Evolutionary conservation across 2,888 invertebrate species (phyloP).

Genomic region (Drepanosiphum platanoidis): DNA sequence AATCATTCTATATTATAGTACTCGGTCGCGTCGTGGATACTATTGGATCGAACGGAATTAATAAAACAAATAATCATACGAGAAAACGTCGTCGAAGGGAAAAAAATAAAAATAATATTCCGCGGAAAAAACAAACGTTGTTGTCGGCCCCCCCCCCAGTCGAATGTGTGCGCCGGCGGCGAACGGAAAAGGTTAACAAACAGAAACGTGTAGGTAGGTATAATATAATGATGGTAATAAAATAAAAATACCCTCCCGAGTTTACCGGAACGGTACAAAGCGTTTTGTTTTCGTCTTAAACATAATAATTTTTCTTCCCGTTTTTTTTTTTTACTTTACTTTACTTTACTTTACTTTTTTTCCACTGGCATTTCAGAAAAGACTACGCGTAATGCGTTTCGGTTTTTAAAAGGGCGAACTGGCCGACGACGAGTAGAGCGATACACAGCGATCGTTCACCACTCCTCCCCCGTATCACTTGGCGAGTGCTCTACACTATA

Average conservation of each 20-base stretch:
- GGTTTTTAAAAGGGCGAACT: constrained; percentile 4
- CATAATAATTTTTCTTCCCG: constrained; percentile 20
- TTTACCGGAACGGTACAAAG: constrained; percentile 14
- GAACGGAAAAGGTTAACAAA: constrained; percentile 8
- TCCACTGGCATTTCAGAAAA: not conserved
- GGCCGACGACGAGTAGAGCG: not conserved
- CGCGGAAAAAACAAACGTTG: constrained; percentile 9
- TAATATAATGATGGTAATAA: too few species aligned
- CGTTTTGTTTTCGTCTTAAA: constrained; percentile 27
- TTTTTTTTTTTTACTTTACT: not conserved
- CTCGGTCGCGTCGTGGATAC: too few species aligned
- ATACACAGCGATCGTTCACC: too few species aligned
- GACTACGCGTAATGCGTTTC: constrained; percentile 30
- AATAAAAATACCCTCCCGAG: constrained; percentile 1
- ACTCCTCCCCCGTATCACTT: too few species aligned
- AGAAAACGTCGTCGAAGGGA: not conserved
- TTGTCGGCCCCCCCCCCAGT: constrained; percentile 22
- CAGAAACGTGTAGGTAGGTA: not conserved
- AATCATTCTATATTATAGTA: too few species aligned
- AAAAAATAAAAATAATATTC: not conserved
- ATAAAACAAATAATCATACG: not conserved
- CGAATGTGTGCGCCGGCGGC: constrained; percentile 6
- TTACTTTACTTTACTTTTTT: too few species aligned
- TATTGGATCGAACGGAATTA: too few species aligned
- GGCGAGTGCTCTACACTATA: too few species aligned